These are phyloP conservation scores for Resseliella maxima DNA, from an alignment of 2,888 invertebrate species.

Conservation along the genomic window DNA sequence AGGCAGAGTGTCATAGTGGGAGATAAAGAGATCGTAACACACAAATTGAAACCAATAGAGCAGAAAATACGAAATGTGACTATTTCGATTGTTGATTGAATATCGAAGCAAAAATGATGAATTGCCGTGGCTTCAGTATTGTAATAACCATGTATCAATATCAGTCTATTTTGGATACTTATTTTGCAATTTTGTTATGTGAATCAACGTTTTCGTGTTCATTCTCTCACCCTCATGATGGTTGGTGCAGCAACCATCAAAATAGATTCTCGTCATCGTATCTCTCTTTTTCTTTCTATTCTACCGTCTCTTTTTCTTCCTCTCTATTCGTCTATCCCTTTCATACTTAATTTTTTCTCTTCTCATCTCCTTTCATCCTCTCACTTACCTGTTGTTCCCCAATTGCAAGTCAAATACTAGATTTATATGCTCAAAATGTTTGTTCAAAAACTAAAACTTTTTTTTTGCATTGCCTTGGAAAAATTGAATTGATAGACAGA, in stretches of 20 bases:
- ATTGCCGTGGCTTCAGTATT: neutral
- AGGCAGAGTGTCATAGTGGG: no score
- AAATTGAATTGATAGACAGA: conserved; percentile 32
- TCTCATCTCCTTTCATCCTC: neutral
- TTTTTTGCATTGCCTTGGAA: conserved; percentile 21
- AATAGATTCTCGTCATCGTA: neutral
- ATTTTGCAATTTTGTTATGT: neutral
- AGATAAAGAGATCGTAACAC: neutral
- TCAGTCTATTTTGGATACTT: neutral
- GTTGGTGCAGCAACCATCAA: neutral
- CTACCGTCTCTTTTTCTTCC: neutral
- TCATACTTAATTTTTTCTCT: no score
- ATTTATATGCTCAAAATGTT: conserved; percentile 35
- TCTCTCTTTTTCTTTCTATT: neutral
- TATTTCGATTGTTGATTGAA: neutral
- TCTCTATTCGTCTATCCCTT: neutral
- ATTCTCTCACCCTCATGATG: neutral
- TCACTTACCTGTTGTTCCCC: no score
- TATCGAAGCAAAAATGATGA: neutral
- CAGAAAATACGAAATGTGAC: neutral
- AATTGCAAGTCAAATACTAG: neutral
- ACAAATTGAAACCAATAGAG: conserved; percentile 13
- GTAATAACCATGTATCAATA: neutral
- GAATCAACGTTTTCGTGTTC: neutral
- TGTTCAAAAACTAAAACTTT: neutral